Conservation (phyloP, 2,888 invertebrate genomes). For the Gymnocheta viridis region DNA sequence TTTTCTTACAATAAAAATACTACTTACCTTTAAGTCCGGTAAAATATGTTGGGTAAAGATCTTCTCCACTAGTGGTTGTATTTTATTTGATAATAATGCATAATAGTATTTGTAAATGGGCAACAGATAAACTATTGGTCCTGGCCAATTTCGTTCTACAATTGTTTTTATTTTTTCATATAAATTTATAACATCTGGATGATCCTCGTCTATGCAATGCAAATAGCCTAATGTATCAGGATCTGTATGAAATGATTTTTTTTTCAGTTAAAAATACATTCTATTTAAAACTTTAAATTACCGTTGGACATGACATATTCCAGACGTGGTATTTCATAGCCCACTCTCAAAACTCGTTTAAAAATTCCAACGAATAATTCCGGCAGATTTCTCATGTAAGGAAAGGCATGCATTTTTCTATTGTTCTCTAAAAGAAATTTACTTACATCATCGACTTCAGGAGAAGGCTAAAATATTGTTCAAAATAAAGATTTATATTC, state of each 20-base stretch:
- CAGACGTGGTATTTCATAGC: conserved; percentile 80
- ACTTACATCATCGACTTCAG: conserved; percentile 74
- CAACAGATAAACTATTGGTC: conserved; percentile 79
- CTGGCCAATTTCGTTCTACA: conserved; percentile 79
- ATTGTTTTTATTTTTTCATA: conserved; percentile 78
- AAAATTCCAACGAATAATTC: conserved; percentile 79
- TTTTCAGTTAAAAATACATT: neutral
- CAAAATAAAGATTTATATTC: too few species aligned
- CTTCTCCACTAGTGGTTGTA: conserved; percentile 79
- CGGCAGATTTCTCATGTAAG: conserved; percentile 80
- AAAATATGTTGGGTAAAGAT: conserved; percentile 78
- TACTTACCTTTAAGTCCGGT: conserved; percentile 79
- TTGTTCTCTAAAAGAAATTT: conserved; percentile 77
- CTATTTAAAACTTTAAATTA: conserved; percentile 59
- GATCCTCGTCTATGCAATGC: conserved; percentile 78
- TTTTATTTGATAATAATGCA: conserved; percentile 77
- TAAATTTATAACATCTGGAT: conserved; percentile 78
- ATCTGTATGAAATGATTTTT: conserved; percentile 69
- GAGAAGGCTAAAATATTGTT: conserved; percentile 69
- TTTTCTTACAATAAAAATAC: neutral
- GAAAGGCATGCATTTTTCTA: conserved; percentile 80
- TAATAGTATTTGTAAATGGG: conserved; percentile 82
- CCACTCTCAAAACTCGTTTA: conserved; percentile 79
- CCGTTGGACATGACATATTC: conserved; percentile 81
- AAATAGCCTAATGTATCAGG: conserved; percentile 76